Conservation (phyloP, 2,797 vertebrate species). For the Xiphophorus birchmanni region DNA sequence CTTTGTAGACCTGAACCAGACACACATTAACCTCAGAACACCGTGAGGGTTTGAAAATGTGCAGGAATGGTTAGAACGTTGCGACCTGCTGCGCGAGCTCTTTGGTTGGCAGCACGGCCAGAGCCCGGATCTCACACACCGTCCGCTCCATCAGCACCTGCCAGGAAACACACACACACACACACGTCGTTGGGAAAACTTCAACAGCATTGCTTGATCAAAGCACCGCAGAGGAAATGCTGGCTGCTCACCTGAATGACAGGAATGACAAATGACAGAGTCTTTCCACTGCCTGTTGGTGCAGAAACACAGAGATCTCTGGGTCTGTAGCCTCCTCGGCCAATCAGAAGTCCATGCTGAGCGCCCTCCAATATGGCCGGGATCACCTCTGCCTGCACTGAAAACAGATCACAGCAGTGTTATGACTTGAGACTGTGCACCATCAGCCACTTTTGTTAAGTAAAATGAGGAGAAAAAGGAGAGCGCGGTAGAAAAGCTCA, state of each 20-base stretch:
- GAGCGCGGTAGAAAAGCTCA: neutral
- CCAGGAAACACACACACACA: neutral
- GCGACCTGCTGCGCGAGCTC: slow-evolving; percentile 95
- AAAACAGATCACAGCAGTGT: neutral
- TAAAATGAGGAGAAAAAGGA: neutral
- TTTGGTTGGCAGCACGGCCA: slow-evolving; percentile 94
- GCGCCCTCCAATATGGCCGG: slow-evolving; percentile 86
- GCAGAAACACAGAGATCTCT: slow-evolving; percentile 93
- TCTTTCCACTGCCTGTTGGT: slow-evolving; percentile 97
- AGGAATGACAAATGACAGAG: slow-evolving; percentile 91
- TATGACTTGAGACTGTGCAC: neutral
- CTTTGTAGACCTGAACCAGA: slow-evolving; percentile 85
- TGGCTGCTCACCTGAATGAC: slow-evolving; percentile 87
- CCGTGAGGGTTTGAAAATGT: neutral
- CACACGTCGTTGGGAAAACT: neutral
- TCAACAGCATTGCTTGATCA: neutral
- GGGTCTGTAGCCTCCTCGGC: slow-evolving; percentile 88
- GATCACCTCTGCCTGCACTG: slow-evolving; percentile 93
- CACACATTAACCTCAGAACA: neutral
- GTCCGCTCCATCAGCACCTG: slow-evolving; percentile 87
- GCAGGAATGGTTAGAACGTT: neutral
- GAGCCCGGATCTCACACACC: slow-evolving; percentile 87
- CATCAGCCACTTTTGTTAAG: neutral
- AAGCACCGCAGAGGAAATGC: neutral
- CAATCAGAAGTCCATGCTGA: slow-evolving; percentile 81